Evolutionary conservation across 2,113 vertebrate genomes (phyloP).

Genomic region (Strigops habroptila): DNA sequence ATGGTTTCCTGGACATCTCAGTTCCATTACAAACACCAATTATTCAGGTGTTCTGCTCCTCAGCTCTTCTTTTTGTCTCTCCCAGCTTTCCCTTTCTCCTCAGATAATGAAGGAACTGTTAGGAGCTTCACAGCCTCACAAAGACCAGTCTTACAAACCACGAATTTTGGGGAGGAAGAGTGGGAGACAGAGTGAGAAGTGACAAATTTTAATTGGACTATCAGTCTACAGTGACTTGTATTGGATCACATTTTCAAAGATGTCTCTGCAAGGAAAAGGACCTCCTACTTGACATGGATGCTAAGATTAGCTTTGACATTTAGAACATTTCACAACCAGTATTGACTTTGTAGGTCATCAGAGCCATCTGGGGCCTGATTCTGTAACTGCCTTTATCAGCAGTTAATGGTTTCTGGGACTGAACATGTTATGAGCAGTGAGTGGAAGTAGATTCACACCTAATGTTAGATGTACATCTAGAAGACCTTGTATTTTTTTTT

Average conservation of each 20-base stretch:
- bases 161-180: not conserved
- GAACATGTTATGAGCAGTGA: not conserved
- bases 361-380: not conserved
- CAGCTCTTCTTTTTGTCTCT: not conserved
- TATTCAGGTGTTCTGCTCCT: not conserved
- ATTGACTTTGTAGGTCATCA: not conserved
- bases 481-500: not conserved
- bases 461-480: not conserved
- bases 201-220: not conserved
- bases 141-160: not conserved
- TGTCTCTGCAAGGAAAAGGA: not conserved
- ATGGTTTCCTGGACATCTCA: not conserved
- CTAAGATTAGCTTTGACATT: not conserved
- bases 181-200: not conserved
- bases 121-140: not conserved
- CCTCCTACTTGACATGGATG: not conserved
- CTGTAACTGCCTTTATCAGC: not conserved
- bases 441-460: not conserved
- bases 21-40: not conserved
- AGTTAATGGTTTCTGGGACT: not conserved
- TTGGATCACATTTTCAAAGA: not conserved
- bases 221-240: not conserved
- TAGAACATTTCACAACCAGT: not conserved
- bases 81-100: not conserved
- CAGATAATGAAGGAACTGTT: not conserved